Evolutionary conservation across 1,140 invertebrate species (phyloP).

Genomic region (Brachionus asplanchnoidis): DNA sequence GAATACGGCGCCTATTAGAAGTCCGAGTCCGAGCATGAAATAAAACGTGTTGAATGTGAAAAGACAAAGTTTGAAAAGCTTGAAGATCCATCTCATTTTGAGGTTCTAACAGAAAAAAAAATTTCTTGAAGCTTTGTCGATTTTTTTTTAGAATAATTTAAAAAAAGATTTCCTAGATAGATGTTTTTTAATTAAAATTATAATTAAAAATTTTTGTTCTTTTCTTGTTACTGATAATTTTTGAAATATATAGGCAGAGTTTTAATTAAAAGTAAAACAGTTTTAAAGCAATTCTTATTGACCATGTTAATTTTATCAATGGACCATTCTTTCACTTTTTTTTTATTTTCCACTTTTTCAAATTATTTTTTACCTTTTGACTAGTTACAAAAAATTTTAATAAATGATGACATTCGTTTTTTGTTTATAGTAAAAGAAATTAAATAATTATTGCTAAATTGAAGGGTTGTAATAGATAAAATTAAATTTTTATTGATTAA

Average conservation of each 20-base stretch:
- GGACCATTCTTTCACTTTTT: not conserved
- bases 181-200: not conserved
- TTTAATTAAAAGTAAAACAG: not conserved
- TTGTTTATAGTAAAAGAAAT: too few relatives aligned
- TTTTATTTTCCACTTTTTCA: not conserved
- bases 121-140: not conserved
- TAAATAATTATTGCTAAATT: too few relatives aligned
- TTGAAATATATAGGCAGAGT: not conserved
- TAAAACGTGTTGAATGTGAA: conserved; percentile 40
- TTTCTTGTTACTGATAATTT: not conserved
- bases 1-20: not conserved
- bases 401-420: too few relatives aligned
- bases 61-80: conserved; percentile 27
- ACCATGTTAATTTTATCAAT: not conserved
- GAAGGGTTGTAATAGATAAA: too few relatives aligned
- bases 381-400: too few relatives aligned
- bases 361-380: too few relatives aligned
- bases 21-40: conserved; percentile 17
- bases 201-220: conserved; percentile 1
- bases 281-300: not conserved
- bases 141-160: not conserved
- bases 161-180: not conserved
- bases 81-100: conserved; percentile 39
- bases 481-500: too few relatives aligned
- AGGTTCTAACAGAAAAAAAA: not conserved